Conservation (phyloP, 2,888 invertebrate species). For the Brachyptera risi region DNA sequence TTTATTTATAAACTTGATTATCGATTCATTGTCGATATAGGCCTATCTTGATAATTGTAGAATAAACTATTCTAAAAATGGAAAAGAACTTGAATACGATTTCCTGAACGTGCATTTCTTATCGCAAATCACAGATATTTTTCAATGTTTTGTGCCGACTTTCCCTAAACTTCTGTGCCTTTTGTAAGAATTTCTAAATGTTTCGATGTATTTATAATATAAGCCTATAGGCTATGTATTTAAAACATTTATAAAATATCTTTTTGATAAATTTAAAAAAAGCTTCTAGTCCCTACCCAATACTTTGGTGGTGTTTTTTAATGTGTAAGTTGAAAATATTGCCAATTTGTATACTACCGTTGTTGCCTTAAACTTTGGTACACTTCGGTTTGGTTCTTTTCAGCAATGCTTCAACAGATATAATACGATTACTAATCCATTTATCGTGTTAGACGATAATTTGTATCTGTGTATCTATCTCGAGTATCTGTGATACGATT, state of each 20-base stretch:
- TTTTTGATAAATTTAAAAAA: too few relatives aligned
- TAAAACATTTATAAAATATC: too few relatives aligned
- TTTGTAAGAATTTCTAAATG: conserved; percentile 15
- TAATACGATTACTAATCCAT: too few relatives aligned
- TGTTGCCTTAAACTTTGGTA: neutral
- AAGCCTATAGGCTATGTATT: neutral
- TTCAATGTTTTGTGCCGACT: neutral
- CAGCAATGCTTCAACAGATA: too few relatives aligned
- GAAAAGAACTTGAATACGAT: neutral
- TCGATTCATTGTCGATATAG: neutral
- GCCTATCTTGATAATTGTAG: too few relatives aligned
- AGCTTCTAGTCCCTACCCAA: too few relatives aligned
- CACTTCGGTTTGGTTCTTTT: neutral
- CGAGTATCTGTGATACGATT: too few relatives aligned
- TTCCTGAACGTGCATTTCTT: neutral
- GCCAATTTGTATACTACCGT: neutral
- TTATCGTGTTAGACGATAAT: too few relatives aligned
- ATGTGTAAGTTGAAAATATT: too few relatives aligned
- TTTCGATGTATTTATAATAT: neutral
- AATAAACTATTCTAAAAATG: neutral
- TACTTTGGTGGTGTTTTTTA: too few relatives aligned
- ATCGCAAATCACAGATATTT: too few relatives aligned
- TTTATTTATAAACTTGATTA: neutral
- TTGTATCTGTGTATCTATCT: too few relatives aligned
- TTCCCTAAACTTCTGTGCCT: conserved; percentile 23